Evolutionary conservation across 2,113 vertebrate species (phyloP).

Genomic region (Columba livia): DNA sequence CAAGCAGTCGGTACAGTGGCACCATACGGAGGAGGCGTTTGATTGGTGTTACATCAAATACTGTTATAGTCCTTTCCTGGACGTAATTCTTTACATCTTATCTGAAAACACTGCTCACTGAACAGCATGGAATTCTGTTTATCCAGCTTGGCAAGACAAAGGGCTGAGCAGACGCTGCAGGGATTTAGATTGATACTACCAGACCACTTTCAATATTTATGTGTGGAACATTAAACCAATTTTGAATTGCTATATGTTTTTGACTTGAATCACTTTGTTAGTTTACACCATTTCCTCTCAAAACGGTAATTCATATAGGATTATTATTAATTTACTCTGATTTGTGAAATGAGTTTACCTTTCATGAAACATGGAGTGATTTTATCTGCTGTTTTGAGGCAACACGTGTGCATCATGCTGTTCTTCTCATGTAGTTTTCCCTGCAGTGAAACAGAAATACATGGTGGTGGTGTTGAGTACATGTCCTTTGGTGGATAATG

Average conservation of each 20-base stretch:
- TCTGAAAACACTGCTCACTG: neutral
- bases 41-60: neutral
- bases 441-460: neutral
- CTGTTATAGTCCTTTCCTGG: neutral
- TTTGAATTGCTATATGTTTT: neutral
- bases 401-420: neutral
- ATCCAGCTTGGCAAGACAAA: neutral
- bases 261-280: neutral
- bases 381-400: neutral
- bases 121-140: neutral
- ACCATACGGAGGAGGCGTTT: neutral
- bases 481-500: neutral
- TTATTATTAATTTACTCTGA: neutral
- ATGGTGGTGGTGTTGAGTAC: neutral
- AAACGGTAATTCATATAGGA: neutral
- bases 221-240: neutral
- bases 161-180: neutral
- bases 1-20: rapidly evolving
- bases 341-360: neutral
- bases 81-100: neutral
- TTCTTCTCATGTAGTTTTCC: neutral
- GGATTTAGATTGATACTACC: neutral
- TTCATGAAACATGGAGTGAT: neutral
- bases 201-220: neutral
- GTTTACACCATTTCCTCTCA: neutral